Base-by-base conservation (phyloP, 2,888 invertebrate genomes). In the Parthenolecanium corni region DNA sequence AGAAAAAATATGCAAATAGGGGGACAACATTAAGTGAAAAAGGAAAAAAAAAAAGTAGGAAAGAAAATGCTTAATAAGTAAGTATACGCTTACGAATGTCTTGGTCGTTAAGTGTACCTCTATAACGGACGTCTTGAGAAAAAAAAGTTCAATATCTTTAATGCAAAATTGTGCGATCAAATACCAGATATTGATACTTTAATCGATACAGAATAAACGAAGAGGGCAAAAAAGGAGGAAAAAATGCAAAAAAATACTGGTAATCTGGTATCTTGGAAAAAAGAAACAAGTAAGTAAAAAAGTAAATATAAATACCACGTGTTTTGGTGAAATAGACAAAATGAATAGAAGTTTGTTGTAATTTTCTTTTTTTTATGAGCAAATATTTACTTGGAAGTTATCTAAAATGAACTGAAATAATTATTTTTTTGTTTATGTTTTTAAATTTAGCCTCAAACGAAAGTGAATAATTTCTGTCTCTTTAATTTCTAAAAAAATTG, bases 1-100 rank as follows among this genome's bases (percentile, higher is more conserved):
- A 61, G 61, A 61, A 61, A 61, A 61, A 61, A 51, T 61, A 61
- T 61, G 61, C 61, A 61, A 61, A 61, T 61, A 61, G 49, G 31
- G n/a, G 61, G 51, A 61, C 51, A 61, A 61, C 61, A 49, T 51
- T 61, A 51, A 58, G 38, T 9, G 31, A 47, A 31, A 31, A 31
- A 31, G 9, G 9, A 31, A 31, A 31, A 31, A 31, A 31, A 31
- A 31, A 31, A 9, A 31, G 9, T 9, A 31, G 9, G 9, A 54
- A 42, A 40, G 40, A 54, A 61, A 61, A 61, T 61, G 31, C 51
- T 61, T 61, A 61, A 61, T 61, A 61, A 61, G 61, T 61, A 51
- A 21, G 46, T n/a, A n/a, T n/a, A 31, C 9, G 31, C 31, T 18
- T 49, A 49, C 49, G 49, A 31, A 49, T 49, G 49, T 49, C 49